Evolutionary conservation across 2,888 invertebrate genomes (phyloP).

Genomic region (Drosophila nigricruria): DNA sequence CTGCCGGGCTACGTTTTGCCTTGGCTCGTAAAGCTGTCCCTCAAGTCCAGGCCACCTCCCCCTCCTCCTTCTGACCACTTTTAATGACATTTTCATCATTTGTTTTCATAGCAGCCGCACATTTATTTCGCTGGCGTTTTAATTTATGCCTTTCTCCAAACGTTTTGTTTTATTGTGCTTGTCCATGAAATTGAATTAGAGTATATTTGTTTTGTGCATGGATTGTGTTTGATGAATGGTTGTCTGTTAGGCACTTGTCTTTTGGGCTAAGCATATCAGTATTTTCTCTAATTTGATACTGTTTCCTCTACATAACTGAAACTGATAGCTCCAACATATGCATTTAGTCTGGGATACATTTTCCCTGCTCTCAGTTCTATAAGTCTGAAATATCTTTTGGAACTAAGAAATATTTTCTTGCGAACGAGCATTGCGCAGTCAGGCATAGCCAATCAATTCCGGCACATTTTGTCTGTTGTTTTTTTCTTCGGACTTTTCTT

Average conservation of each 20-base stretch:
- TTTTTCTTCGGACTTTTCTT: constrained; percentile 25
- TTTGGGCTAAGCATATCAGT: neutral
- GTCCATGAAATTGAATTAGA: neutral
- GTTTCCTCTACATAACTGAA: neutral
- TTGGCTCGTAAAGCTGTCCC: constrained; percentile 11
- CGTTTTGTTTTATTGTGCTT: constrained; percentile 27
- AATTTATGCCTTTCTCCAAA: constrained; percentile 67
- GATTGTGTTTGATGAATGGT: too few species aligned
- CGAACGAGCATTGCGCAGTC: neutral
- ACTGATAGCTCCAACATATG: neutral
- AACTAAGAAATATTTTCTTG: neutral
- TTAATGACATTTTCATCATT: constrained; percentile 71
- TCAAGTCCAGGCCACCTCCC: neutral
- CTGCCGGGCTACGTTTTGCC: constrained; percentile 25
- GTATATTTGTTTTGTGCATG: neutral
- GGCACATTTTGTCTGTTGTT: neutral
- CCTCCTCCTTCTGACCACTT: neutral
- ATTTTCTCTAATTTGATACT: neutral
- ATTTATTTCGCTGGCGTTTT: constrained; percentile 46
- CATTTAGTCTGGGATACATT: neutral
- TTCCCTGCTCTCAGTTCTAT: neutral
- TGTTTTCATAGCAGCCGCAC: constrained; percentile 65
- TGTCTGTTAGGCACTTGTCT: neutral
- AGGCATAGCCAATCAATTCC: neutral
- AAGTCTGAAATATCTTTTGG: too few species aligned